Percentiles rank a stretch among this genome's conserved stretches.
phyloP scores from a whole-genome alignment of 2,113 vertebrate species.

The Plecturocebus donacophilus region DNA sequence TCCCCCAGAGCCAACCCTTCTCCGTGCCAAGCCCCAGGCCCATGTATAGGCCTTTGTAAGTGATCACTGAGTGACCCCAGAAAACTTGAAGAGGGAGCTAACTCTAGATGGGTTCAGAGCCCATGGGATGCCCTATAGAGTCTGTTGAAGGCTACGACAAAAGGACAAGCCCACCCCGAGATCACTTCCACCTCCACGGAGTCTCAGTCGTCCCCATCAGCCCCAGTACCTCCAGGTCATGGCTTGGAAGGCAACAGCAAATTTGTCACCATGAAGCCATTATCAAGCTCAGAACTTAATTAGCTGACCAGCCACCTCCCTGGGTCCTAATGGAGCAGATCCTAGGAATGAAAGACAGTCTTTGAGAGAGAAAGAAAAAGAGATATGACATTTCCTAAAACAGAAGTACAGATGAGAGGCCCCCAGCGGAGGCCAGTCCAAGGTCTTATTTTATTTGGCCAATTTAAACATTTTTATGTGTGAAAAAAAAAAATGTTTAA shows the following conservation, averaged over 20 bases:
- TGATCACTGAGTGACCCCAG: background rate
- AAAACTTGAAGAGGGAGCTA: background rate
- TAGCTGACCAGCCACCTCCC: background rate
- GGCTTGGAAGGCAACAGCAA: background rate
- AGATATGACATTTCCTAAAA: background rate
- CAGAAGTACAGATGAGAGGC: background rate
- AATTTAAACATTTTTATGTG: background rate
- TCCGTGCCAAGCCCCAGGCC: background rate
- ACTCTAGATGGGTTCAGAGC: background rate
- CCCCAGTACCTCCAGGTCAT: background rate
- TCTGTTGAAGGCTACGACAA: background rate
- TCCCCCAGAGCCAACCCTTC: background rate
- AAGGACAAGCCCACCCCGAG: background rate
- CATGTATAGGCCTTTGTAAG: background rate
- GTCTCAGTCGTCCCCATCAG: background rate
- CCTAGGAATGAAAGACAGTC: background rate
- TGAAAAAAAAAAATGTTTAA: background rate
- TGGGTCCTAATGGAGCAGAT: background rate
- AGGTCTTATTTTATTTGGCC: background rate
- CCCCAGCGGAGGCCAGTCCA: background rate
- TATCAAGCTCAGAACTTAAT: background rate
- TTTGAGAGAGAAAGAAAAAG: background rate
- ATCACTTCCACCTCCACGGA: background rate
- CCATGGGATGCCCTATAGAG: background rate
- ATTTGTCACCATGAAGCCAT: background rate